A percentile compares a stretch with the other conserved stretches of the same genome.
Conservation (phyloP, 2,113 vertebrate genomes). For the Falco punctatus region DNA sequence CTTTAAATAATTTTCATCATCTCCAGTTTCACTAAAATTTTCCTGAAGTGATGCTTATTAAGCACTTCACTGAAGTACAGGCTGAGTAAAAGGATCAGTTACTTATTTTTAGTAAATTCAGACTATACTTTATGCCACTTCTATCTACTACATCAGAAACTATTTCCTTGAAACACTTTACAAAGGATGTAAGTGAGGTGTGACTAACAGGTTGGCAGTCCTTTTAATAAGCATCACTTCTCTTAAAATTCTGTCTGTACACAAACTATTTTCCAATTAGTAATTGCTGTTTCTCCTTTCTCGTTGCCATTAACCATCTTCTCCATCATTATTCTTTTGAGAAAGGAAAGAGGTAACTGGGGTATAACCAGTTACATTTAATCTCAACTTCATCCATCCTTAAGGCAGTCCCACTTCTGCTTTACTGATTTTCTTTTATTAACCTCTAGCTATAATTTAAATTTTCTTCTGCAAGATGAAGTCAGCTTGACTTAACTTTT, state of each 20-base stretch:
- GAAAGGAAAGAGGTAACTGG: background rate
- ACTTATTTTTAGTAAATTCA: conserved; percentile 6
- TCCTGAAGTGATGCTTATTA: conserved; percentile 10
- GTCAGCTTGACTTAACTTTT: background rate
- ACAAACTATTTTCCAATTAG: background rate
- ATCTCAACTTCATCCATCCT: background rate
- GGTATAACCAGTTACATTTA: background rate
- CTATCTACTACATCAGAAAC: background rate
- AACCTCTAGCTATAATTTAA: background rate
- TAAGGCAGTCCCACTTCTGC: background rate
- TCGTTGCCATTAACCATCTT: background rate
- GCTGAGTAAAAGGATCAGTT: background rate
- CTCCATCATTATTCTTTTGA: background rate
- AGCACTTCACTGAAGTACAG: background rate
- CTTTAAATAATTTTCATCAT: background rate
- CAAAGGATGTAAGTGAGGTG: background rate
- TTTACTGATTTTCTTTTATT: background rate
- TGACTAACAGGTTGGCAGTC: background rate
- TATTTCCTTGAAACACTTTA: background rate
- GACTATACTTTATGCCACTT: background rate
- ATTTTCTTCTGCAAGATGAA: background rate
- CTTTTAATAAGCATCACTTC: background rate
- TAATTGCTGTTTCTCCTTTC: background rate
- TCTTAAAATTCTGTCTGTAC: background rate
- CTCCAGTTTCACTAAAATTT: conserved; percentile 1